Conservation (phyloP, 2,888 invertebrate genomes). For the Polymixis lichenea region DNA sequence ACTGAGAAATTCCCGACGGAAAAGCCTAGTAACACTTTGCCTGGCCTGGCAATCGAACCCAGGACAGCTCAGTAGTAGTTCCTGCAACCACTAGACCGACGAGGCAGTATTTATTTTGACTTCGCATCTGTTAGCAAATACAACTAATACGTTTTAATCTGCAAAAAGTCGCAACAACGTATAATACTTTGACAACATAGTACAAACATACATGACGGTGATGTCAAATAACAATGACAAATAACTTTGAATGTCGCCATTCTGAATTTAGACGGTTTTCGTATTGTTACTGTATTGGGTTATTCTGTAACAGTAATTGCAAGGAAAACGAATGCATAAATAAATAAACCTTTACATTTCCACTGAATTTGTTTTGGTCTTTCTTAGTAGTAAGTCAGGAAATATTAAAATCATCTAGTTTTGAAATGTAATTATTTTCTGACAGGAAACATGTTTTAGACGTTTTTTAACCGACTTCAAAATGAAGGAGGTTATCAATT, state of each 20-base stretch:
- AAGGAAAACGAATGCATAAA: not conserved
- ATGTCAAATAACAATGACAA: constrained; percentile 39
- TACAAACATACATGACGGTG: constrained; percentile 35
- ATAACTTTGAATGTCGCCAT: constrained; percentile 31
- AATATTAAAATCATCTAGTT: too few relatives aligned
- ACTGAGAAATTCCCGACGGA: too few relatives aligned
- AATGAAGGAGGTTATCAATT: too few relatives aligned
- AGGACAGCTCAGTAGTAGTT: too few relatives aligned
- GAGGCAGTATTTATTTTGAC: not conserved
- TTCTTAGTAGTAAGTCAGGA: too few relatives aligned
- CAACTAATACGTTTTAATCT: constrained; percentile 35
- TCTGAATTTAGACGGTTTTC: constrained; percentile 52
- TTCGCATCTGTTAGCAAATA: constrained; percentile 3
- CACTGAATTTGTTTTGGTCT: too few relatives aligned
- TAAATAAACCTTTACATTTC: not conserved
- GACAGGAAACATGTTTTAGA: too few relatives aligned
- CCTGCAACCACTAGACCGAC: too few relatives aligned
- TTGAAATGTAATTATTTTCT: too few relatives aligned
- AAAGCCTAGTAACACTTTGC: too few relatives aligned
- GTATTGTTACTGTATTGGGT: constrained; percentile 54
- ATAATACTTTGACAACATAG: constrained; percentile 40
- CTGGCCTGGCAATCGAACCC: too few relatives aligned
- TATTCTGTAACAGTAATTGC: constrained; percentile 42
- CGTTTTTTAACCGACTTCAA: too few relatives aligned
- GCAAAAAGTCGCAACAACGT: not conserved